These are phyloP conservation scores for Phyllostomus discolor DNA, from an alignment of 2,113 vertebrate species.

Conservation along the genomic window DNA sequence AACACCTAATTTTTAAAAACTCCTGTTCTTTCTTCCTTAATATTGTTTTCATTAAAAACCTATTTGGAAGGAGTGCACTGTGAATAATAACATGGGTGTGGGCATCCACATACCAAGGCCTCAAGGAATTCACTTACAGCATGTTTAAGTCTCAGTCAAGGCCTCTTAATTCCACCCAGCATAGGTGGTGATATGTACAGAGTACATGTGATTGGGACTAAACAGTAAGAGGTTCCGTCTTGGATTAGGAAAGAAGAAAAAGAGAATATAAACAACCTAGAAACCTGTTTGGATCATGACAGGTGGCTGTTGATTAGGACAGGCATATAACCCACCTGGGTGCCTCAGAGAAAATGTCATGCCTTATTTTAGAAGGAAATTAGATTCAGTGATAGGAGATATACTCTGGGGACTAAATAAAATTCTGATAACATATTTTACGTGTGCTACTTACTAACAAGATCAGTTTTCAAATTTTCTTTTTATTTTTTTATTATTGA, in stretches of 20 bases:
- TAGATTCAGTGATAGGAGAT: constrained; percentile 25
- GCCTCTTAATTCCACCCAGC: background rate
- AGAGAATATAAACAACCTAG: constrained; percentile 18
- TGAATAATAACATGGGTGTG: constrained; percentile 28
- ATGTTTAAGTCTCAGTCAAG: background rate
- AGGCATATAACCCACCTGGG: constrained; percentile 63
- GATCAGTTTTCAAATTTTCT: background rate
- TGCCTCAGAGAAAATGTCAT: constrained; percentile 64
- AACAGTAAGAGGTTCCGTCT: background rate
- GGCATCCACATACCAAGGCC: background rate
- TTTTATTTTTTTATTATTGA: background rate
- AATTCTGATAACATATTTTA: background rate
- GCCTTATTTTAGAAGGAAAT: constrained; percentile 68
- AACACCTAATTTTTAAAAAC: background rate
- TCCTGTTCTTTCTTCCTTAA: background rate
- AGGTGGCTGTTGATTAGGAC: constrained; percentile 65
- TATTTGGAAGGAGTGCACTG: background rate
- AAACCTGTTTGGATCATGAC: constrained; percentile 52
- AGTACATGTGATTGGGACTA: background rate
- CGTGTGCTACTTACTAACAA: background rate
- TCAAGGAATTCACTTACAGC: constrained; percentile 30
- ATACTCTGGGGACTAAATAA: background rate
- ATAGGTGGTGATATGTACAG: background rate
- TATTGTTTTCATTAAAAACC: background rate
- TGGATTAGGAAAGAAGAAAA: background rate